Base-by-base conservation (phyloP, 2,888 invertebrate genomes). In the Pheosia gnoma region DNA sequence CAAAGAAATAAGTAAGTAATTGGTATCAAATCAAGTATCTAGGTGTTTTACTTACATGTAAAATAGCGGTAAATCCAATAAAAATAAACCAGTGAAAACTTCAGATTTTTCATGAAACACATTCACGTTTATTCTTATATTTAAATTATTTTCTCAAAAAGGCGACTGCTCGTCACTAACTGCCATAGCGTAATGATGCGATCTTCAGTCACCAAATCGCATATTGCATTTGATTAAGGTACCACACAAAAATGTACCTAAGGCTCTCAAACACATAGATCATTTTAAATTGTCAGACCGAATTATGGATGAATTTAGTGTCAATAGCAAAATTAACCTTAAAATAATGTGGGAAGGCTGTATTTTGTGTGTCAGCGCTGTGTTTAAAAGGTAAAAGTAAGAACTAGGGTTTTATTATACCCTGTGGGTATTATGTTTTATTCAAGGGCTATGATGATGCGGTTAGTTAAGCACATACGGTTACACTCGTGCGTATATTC, bases 111-210 rank as follows among this genome's bases (percentile, higher is more conserved):
- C 41, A 41, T 41, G 41, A 41, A 41, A 41, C 5, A 41, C 5
- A 41, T 41, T 8, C 5, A 13, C 13, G 4, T 51, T 51, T 51
- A 13, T 6, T 9, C 25, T 52, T 52, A 25, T 53, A 37, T 53
- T 53, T 36, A 53, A 37, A 53, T 37, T 3, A 37, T 53, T 10
- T 11, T 25, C 37, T 53, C 52, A 53, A 37, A 51, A 25, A 39
- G n/a, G 69, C 78, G 77, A 65, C 77, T 64, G 66, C 74, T 67
- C 72, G 57, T 57, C 77, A 73, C 78, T 65, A 57, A 70, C 62
- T 60, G 61, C 74, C 65, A 68, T 68, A 78, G 63, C 70, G 77
- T 61, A 76, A 78, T 76, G 76, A 65, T 76, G 74, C 68, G 69
- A 55, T 57, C 62, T 61, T 60, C 65, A 74, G 63, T 67, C 70